phyloP scores from a whole-genome alignment of 2,888 invertebrate genomes.

The Drosophila nigritarsus region DNA sequence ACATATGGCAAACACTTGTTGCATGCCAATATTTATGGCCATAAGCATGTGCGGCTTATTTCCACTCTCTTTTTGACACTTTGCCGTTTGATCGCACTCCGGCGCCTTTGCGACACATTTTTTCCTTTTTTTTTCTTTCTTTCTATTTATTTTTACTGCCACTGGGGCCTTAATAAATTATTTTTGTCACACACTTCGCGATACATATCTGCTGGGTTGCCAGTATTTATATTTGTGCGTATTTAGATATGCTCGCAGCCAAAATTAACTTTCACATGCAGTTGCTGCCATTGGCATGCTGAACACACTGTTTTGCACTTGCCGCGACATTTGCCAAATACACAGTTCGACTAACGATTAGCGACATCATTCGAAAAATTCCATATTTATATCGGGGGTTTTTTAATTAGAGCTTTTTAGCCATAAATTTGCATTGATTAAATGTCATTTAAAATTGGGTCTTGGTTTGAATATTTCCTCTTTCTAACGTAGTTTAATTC shows the following conservation, averaged over 20 bases:
- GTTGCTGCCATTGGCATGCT: slow-evolving; percentile 29
- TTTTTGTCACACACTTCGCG: slow-evolving; percentile 64
- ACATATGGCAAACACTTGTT: slow-evolving; percentile 77
- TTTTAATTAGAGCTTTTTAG: slow-evolving; percentile 48
- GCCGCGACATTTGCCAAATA: too few species aligned
- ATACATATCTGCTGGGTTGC: background rate
- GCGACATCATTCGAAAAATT: slow-evolving; percentile 42
- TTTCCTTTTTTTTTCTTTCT: background rate
- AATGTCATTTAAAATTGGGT: slow-evolving; percentile 28
- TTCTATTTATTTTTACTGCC: slow-evolving; percentile 13
- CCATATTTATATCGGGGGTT: slow-evolving; percentile 14
- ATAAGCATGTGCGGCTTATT: slow-evolving; percentile 35
- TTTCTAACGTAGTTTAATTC: slow-evolving; percentile 9
- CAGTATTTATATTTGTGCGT: background rate
- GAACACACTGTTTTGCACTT: slow-evolving; percentile 37
- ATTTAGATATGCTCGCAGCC: slow-evolving; percentile 26
- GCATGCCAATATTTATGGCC: slow-evolving; percentile 58
- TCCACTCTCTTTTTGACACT: slow-evolving; percentile 52
- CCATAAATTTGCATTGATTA: slow-evolving; percentile 38
- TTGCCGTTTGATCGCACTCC: slow-evolving; percentile 14
- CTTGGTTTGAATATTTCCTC: slow-evolving; percentile 18
- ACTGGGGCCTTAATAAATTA: slow-evolving; percentile 52
- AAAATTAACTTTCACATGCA: slow-evolving; percentile 70
- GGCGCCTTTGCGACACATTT: slow-evolving; percentile 18
- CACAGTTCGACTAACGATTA: slow-evolving; percentile 52